Conservation (phyloP, 2,797 vertebrate genomes). For the Brotula barbata region DNA sequence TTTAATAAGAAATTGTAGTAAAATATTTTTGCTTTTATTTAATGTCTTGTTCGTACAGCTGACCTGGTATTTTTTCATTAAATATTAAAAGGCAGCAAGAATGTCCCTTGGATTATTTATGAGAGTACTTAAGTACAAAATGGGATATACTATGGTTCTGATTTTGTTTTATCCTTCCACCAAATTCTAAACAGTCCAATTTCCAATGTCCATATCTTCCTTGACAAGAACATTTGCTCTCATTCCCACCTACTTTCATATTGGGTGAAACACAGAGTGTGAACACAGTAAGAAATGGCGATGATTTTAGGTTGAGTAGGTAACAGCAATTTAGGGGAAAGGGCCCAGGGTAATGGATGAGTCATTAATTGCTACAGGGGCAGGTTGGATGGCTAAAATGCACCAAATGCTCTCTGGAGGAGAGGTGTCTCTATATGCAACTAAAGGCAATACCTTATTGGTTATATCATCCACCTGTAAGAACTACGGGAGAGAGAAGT, state of each 20-base stretch:
- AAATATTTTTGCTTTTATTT: not conserved
- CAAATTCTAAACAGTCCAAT: too few relatives aligned
- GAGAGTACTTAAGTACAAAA: constrained; percentile 3
- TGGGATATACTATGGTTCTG: constrained; percentile 9
- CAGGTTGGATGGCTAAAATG: constrained; percentile 47
- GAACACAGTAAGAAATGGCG: not conserved
- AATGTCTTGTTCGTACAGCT: not conserved
- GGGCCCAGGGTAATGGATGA: not conserved
- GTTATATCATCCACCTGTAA: constrained; percentile 76
- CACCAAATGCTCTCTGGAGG: constrained; percentile 50
- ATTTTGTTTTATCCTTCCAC: not conserved
- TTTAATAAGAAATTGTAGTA: constrained; percentile 1
- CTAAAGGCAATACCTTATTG: constrained; percentile 76
- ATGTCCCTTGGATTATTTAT: constrained; percentile 11
- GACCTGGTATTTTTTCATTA: constrained; percentile 23
- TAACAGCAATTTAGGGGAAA: not conserved
- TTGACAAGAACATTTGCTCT: too few relatives aligned
- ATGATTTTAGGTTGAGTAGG: too few relatives aligned
- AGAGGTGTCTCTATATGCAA: constrained; percentile 53
- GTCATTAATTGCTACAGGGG: constrained; percentile 34
- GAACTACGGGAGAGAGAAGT: constrained; percentile 64
- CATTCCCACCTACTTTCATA: not conserved
- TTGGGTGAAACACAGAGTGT: constrained; percentile 1
- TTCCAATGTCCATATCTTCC: constrained; percentile 1
- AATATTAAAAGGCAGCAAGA: constrained; percentile 30